A percentile compares a stretch with the other conserved stretches of the same genome.
phyloP scores from a whole-genome alignment of 2,888 invertebrate species.

The Axea sp. region DNA sequence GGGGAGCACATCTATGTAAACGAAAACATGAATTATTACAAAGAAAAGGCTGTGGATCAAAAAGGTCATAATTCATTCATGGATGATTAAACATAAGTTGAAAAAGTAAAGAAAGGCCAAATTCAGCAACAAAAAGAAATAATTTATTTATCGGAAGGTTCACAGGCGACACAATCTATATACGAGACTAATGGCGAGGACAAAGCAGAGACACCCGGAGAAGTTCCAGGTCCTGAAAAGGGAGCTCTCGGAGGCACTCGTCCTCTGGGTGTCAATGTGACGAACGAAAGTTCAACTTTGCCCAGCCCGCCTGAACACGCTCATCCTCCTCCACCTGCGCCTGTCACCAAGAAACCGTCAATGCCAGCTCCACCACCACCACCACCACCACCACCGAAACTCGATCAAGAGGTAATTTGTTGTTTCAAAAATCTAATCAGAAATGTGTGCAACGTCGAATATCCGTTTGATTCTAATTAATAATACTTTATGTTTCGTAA shows the following conservation, averaged over 20 bases:
- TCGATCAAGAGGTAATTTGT: conserved; percentile 82
- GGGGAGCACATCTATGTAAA: no score
- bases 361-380: conserved; percentile 77
- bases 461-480: no score
- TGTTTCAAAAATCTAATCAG: neutral
- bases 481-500: no score
- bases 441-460: no score
- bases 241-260: conserved; percentile 89
- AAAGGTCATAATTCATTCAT: no score
- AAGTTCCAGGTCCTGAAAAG: conserved; percentile 87
- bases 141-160: no score
- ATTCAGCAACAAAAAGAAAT: no score
- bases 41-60: no score
- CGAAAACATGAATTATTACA: no score
- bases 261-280: conserved; percentile 86
- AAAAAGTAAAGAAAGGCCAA: no score
- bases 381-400: conserved; percentile 82
- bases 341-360: conserved; percentile 80
- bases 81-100: no score
- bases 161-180: conserved; percentile 81
- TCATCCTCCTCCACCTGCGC: conserved; percentile 79
- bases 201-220: conserved; percentile 87
- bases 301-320: conserved; percentile 80
- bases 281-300: conserved; percentile 78
- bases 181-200: conserved; percentile 82